Evolutionary conservation across 2,113 vertebrate species (phyloP).

Genomic region (Ceratotherium simum): DNA sequence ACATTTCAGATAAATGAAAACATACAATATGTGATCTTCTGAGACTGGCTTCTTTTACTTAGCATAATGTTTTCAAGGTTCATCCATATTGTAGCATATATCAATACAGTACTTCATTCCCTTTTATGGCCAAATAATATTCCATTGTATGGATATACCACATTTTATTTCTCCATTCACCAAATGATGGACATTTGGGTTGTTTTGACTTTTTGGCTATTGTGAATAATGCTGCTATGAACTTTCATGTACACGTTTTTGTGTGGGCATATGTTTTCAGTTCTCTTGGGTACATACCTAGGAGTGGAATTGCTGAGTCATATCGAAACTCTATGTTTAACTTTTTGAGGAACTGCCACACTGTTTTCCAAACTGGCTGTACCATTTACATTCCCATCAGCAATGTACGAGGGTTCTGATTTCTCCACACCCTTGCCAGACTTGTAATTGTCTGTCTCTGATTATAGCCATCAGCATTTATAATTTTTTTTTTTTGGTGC

Average conservation of each 20-base stretch:
- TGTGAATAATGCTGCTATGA: not conserved
- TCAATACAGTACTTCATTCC: not conserved
- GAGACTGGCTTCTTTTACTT: not conserved
- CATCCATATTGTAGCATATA: not conserved
- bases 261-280: not conserved
- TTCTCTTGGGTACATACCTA: not conserved
- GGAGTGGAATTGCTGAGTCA: not conserved
- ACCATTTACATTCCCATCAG: not conserved
- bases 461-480: not conserved
- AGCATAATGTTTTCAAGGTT: not conserved
- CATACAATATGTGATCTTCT: not conserved
- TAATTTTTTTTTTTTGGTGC: no score
- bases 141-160: not conserved
- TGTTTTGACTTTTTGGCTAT: not conserved
- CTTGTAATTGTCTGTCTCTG: not conserved
- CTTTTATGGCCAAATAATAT: not conserved
- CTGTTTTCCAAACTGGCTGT: not conserved
- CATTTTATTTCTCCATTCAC: not conserved
- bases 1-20: not conserved
- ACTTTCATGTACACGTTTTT: not conserved
- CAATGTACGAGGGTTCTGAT: not conserved
- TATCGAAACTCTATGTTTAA: not conserved
- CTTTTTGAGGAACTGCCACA: constrained; percentile 9
- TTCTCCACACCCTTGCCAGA: not conserved
- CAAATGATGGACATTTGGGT: not conserved